Evolutionary conservation across 1,140 invertebrate species (phyloP), one percentile per base, ranked within the genome.

Genomic region (Leptinotarsa defecta): DNA sequence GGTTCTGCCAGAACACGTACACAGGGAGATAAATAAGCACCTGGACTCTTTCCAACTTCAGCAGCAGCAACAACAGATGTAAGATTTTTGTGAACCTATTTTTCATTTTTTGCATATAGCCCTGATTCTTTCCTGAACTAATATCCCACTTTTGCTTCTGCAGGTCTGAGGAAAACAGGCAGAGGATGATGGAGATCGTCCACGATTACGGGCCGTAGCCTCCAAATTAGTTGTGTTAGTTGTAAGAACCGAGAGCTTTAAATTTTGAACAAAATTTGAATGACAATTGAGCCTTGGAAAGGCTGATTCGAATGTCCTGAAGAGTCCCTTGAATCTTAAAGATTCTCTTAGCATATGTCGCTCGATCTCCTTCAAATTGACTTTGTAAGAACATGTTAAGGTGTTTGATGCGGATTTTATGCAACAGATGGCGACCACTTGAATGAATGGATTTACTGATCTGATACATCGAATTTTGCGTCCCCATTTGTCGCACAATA

Each of bases 11-110:
- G 92, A 93, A 79, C 91, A 92, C 76, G 85, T 93, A 3, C 91
- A 92, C 81, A 86, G 92, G 15, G 92, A 93, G 81, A 88, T 93
- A 79, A 90, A 91, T 79, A 92, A 92, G 86, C 91, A 92, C 79
- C 87, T 93, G 79, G 91, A 92, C 76, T 88, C 89, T 57, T 91
- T 91, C 81, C 91, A 91, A 79, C 86, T 89, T 73, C 90, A 91
- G 78, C 90, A 91, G 27, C 83, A 85, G 71, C 90, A 91, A 48
- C 83, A 84, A 76, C 83, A 83, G 73, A 83, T 84, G 83, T 83
- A 84, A 84, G 82, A 65, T 61, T 67, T n/a, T 76, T 72, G 73
- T 74, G 68, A 27, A 20, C 48, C 19, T 57, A 17, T 57, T 17
- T 57, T 57, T 57, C 13, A 15, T 8, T 15, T 57, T 19, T 57